Evolutionary conservation across 2,113 vertebrate genomes (phyloP).

Genomic region (Sceloporus undulatus): DNA sequence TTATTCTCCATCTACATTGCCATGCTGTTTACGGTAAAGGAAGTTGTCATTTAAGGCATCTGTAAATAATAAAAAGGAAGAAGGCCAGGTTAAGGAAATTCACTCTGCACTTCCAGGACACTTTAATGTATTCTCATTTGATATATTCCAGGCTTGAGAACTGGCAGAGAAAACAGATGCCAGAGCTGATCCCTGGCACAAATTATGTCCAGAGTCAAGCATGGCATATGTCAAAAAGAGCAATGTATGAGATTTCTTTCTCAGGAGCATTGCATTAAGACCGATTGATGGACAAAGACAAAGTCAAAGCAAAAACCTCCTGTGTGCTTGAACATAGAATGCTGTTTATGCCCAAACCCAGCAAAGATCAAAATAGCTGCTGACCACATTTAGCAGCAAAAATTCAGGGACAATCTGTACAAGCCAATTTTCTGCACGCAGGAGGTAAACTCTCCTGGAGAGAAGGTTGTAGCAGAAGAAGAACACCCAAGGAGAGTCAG

Average conservation of each 20-base stretch:
- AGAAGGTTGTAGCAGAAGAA: background rate
- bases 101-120: background rate
- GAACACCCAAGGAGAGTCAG: constrained; percentile 17
- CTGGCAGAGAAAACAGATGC: background rate
- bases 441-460: background rate
- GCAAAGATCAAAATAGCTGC: constrained; percentile 12
- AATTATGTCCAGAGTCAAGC: background rate
- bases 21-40: background rate
- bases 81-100: background rate
- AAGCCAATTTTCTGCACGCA: background rate
- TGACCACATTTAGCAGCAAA: background rate
- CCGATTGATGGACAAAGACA: background rate
- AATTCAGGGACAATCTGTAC: background rate
- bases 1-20: background rate
- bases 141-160: background rate
- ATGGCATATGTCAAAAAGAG: background rate
- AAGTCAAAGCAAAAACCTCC: background rate
- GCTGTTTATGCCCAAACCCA: background rate
- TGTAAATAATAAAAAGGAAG: background rate
- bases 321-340: background rate
- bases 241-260: constrained; percentile 1
- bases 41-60: background rate
- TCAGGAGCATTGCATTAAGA: background rate
- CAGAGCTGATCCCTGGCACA: background rate
- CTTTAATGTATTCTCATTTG: background rate